Evolutionary conservation across 2,113 vertebrate genomes (phyloP).

Genomic region (Podarcis cretensis): DNA sequence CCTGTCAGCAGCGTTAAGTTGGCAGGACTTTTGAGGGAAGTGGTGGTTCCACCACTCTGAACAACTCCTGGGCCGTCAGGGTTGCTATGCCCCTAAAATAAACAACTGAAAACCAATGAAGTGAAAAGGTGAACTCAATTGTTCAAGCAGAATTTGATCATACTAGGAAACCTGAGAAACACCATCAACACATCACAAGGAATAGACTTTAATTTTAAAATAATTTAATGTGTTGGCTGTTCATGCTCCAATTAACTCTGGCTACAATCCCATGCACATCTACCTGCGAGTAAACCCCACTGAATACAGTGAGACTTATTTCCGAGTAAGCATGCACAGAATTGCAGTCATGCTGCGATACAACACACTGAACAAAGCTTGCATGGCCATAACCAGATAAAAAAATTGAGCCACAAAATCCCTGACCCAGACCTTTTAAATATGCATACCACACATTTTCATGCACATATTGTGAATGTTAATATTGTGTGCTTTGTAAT

Average conservation of each 20-base stretch:
- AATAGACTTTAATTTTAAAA: conserved; percentile 8
- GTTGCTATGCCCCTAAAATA: conserved; percentile 11
- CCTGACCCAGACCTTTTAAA: no score
- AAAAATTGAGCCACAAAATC: background rate
- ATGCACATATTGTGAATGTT: no score
- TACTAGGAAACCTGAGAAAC: conserved; percentile 51
- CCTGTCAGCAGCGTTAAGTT: no score
- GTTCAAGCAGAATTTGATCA: conserved; percentile 38
- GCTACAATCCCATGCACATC: background rate
- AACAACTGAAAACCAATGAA: background rate
- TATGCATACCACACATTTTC: no score
- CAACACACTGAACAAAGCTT: no score
- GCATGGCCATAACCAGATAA: background rate
- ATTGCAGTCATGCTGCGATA: no score
- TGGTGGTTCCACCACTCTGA: no score
- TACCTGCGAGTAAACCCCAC: background rate
- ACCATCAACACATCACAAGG: conserved; percentile 21
- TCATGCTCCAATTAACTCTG: background rate
- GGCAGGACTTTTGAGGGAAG: no score
- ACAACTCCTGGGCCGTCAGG: no score
- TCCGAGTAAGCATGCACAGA: no score
- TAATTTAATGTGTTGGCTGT: conserved; percentile 6
- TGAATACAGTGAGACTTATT: no score
- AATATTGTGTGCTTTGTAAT: no score
- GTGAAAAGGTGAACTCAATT: background rate